These are phyloP conservation scores for Dipodomys spectabilis DNA, from an alignment of 2,113 vertebrate genomes.

Conservation along the genomic window DNA sequence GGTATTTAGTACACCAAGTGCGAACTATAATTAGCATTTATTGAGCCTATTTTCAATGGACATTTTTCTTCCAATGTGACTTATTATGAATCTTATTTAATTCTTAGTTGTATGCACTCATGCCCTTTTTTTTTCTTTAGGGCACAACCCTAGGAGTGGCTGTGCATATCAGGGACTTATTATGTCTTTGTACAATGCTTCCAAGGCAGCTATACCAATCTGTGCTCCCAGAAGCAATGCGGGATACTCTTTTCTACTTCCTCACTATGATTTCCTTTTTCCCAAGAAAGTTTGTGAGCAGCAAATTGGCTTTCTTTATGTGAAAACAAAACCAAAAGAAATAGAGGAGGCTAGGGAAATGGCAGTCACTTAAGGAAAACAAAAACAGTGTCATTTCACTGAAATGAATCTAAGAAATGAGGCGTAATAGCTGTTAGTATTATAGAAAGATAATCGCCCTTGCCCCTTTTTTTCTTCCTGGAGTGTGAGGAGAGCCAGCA, in stretches of 20 bases:
- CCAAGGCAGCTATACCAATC: not conserved
- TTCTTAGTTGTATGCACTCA: not conserved
- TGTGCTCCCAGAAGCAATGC: not conserved
- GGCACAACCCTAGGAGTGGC: not conserved
- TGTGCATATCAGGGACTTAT: not conserved
- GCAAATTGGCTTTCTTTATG: constrained; percentile 44
- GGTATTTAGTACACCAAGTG: not conserved
- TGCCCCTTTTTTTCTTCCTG: constrained; percentile 18
- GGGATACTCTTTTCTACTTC: not conserved
- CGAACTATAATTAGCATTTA: constrained; percentile 13
- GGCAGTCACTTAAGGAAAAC: constrained; percentile 68
- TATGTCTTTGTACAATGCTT: not conserved
- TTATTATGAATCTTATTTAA: not conserved
- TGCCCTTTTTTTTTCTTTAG: not conserved
- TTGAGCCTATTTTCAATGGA: not conserved
- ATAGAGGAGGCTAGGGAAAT: constrained; percentile 47
- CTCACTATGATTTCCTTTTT: not conserved
- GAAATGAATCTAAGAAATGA: constrained; percentile 77
- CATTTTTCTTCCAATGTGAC: not conserved
- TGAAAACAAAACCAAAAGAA: constrained; percentile 50
- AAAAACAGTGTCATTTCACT: constrained; percentile 74
- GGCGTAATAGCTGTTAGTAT: constrained; percentile 75
- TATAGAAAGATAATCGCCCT: constrained; percentile 82
- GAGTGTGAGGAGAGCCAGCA: constrained; percentile 70
- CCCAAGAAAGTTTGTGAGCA: not conserved